Percentiles rank a stretch among this genome's conserved stretches.
Evolutionary conservation across 35 echinoderm and acorn worm species (phyloP).

Genomic region (Lytechinus variegatus): DNA sequence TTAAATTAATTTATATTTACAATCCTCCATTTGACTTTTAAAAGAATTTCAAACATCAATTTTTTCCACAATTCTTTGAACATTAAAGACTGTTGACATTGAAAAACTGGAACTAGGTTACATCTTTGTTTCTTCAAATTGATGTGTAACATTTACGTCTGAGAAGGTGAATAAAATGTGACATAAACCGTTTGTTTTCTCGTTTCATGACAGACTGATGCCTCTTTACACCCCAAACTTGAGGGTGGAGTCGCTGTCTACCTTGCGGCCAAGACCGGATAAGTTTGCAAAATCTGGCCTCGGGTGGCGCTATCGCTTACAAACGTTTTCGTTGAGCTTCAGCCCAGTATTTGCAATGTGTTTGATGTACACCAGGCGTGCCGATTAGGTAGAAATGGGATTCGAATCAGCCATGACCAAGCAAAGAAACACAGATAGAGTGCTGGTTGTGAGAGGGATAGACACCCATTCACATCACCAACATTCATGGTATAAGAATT

Average conservation of each 20-base stretch:
- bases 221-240: not conserved
- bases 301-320: not conserved
- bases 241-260: conserved; percentile 7
- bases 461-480: not conserved
- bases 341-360: not conserved
- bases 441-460: not conserved
- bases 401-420: not conserved
- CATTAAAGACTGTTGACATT: not conserved
- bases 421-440: not conserved
- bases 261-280: not conserved
- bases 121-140: not conserved
- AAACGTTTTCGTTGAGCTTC: not conserved
- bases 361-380: not conserved
- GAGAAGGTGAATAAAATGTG: not conserved
- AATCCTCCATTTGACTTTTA: not conserved
- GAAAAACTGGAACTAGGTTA: not conserved
- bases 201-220: not conserved
- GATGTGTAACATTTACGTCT: not conserved
- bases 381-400: conserved; percentile 1
- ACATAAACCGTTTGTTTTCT: conserved; percentile 12
- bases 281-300: conserved; percentile 1
- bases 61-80: not conserved
- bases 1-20: not conserved
- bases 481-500: too few species aligned
- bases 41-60: not conserved